Base-by-base conservation (phyloP, 2,888 invertebrate species). In the Pyrrhosoma nymphula region DNA sequence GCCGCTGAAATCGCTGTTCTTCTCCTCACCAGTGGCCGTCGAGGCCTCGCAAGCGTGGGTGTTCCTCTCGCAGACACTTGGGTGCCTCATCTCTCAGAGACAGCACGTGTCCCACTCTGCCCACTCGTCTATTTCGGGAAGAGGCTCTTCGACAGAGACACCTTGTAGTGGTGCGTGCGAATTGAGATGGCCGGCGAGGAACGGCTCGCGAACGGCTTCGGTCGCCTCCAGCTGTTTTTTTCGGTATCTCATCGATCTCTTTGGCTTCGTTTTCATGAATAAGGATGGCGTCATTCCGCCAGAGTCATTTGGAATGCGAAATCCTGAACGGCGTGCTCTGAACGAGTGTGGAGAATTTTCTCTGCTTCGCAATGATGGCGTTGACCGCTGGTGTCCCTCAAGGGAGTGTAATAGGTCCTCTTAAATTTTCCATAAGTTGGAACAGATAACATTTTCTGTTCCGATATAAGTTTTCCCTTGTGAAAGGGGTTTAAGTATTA, bases 151-250 rank as follows among this genome's bases (percentile, higher is more conserved):
- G 82, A 35, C 26, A 60, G n/a, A 82, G 82, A 82, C 30, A 82
- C 82, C 82, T 82, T 82, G 35, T 82, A 30, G 30, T 35, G 16
- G 12, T 30, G 82, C 35, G 30, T 4, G 35, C 35, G 82, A 35
- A 82, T 60, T 30, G 30, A 82, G 35, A 35, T 82, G 82, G 82
- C 82, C 35, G 35, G 35, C n/a, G 26, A n/a, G 23, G 69, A n/a
- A 69, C n/a, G n/a, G n/a, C 12, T 30, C 30, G 30, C 30, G 30
- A n/a, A 75, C n/a, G 47, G 47, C 47, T 1, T 26, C 26, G 35
- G 30, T 82, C 35, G 82, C 82, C 82, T 82, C 35, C 35, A 82
- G 82, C 82, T 82, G 82, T 35, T 82, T n/a, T 60, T 82, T 35
- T 35, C 16, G 14, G 14, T 35, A 35, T 35, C 82, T 35, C 35